Evolutionary conservation across 2,797 vertebrate genomes (phyloP).

Genomic region (Leptatherina wallacei): DNA sequence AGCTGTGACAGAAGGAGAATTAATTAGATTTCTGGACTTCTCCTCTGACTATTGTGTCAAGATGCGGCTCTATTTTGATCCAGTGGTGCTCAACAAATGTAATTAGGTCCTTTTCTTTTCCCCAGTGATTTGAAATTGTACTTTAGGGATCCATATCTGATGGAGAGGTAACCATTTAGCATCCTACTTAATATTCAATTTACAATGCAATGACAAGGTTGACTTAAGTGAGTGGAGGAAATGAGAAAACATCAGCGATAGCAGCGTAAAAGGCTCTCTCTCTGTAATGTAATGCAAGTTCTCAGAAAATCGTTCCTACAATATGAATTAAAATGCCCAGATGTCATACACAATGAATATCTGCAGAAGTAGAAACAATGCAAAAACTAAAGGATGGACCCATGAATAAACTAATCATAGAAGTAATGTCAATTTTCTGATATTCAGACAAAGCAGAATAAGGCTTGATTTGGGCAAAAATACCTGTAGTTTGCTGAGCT

Average conservation of each 20-base stretch:
- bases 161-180: conserved; percentile 63
- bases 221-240: conserved; percentile 42
- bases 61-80: conserved; percentile 77
- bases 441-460: neutral
- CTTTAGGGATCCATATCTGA: conserved; percentile 74
- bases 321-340: conserved; percentile 14
- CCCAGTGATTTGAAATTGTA: conserved; percentile 71
- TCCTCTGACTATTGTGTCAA: conserved; percentile 78
- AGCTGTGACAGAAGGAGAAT: conserved; percentile 78
- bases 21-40: conserved; percentile 83
- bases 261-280: conserved; percentile 25
- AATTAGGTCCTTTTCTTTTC: conserved; percentile 75
- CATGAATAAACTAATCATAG: conserved; percentile 18
- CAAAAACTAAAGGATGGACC: conserved; percentile 18
- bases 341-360: conserved; percentile 15
- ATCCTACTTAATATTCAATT: conserved; percentile 66
- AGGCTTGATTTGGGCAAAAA: neutral
- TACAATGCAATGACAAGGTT: conserved; percentile 44
- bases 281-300: conserved; percentile 36
- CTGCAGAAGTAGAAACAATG: conserved; percentile 16
- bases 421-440: conserved; percentile 13
- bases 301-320: conserved; percentile 21
- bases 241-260: conserved; percentile 43
- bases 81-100: conserved; percentile 75
- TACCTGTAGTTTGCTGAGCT: conserved; percentile 96